Evolutionary conservation across 2,113 vertebrate species (phyloP).

Genomic region (Pseudolaguvia tuberculata): DNA sequence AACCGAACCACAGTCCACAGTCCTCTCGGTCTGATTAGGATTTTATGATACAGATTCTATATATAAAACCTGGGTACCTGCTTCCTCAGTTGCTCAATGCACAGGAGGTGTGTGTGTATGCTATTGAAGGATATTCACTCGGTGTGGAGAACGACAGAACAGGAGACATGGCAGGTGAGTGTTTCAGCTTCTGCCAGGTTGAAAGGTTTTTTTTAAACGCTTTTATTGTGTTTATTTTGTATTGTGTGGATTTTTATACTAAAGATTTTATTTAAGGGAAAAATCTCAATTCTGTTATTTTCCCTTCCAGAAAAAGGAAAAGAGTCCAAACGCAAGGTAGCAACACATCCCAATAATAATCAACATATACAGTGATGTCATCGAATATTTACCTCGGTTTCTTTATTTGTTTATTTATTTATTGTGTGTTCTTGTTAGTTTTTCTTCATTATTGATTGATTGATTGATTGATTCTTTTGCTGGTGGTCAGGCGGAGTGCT

Average conservation of each 20-base stretch:
- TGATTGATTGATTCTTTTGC: not conserved
- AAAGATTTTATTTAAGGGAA: too few relatives aligned
- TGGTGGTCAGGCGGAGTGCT: slow-evolving; percentile 31
- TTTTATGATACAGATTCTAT: slow-evolving; percentile 32
- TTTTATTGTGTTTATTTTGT: too few relatives aligned
- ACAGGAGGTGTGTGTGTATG: not conserved
- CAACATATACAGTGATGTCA: too few relatives aligned
- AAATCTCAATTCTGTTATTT: too few relatives aligned
- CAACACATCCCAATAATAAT: not conserved
- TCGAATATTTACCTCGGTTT: too few relatives aligned
- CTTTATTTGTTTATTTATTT: too few relatives aligned
- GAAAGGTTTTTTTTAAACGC: not conserved
- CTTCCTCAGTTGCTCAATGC: slow-evolving; percentile 12
- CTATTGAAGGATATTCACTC: slow-evolving; percentile 24
- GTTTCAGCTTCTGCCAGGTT: not conserved
- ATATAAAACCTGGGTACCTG: slow-evolving; percentile 38
- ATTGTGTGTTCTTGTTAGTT: too few relatives aligned
- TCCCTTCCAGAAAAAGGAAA: slow-evolving; percentile 43
- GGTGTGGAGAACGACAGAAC: not conserved
- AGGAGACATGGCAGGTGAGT: slow-evolving; percentile 46
- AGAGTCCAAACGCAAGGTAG: slow-evolving; percentile 43
- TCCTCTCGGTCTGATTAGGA: not conserved
- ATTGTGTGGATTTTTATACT: too few relatives aligned
- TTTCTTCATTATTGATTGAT: too few relatives aligned
- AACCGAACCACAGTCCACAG: slow-evolving; percentile 24